phyloP scores from a whole-genome alignment of 2,113 vertebrate genomes.

The Picathartes gymnocephalus region DNA sequence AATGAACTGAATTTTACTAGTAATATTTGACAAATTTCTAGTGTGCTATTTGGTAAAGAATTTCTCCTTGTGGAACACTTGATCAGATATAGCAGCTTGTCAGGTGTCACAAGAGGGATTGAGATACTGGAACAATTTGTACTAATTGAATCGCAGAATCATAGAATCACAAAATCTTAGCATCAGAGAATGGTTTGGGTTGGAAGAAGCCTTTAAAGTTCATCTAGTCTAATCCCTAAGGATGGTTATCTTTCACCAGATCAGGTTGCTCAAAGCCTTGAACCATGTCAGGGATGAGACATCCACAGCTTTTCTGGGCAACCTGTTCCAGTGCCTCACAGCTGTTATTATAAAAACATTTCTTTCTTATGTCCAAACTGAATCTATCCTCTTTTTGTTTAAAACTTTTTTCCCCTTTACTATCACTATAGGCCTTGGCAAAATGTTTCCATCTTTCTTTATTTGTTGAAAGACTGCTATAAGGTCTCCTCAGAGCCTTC shows the following conservation, averaged over 20 bases:
- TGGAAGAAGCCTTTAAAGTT: neutral
- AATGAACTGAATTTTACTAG: slow-evolving; percentile 2
- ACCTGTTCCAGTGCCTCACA: neutral
- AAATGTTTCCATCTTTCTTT: too few species aligned
- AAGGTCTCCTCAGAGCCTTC: too few species aligned
- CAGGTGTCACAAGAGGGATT: neutral
- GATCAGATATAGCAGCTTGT: neutral
- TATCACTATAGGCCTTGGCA: too few species aligned
- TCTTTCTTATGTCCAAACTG: neutral
- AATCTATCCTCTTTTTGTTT: neutral
- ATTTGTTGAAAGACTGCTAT: too few species aligned
- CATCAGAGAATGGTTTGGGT: neutral
- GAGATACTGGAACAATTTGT: neutral
- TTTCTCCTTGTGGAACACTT: neutral
- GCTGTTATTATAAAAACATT: neutral
- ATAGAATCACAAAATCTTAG: neutral
- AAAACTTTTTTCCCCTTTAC: neutral
- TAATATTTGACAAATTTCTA: slow-evolving; percentile 11
- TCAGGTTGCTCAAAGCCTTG: neutral
- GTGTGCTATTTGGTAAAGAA: neutral
- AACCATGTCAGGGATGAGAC: neutral
- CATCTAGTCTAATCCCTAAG: neutral
- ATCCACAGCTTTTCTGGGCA: neutral
- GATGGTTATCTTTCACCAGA: neutral
- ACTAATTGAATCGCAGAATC: neutral